Evolutionary conservation across 2,888 invertebrate species (phyloP).

Genomic region (Pseudolycoriella hygida): DNA sequence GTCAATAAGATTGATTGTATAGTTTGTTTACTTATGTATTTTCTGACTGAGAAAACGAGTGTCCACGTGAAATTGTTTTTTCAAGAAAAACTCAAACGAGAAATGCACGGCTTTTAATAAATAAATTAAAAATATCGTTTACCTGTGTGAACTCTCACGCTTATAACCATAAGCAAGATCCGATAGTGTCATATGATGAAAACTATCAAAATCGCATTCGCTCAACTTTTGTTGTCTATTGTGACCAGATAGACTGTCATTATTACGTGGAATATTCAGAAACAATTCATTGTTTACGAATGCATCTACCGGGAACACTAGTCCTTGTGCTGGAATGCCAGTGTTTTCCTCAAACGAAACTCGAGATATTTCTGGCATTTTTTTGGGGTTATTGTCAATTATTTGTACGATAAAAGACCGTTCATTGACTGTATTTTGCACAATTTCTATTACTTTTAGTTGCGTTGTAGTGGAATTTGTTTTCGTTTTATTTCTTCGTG

Average conservation of each 20-base stretch:
- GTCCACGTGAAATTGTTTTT: no score
- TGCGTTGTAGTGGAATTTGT: no score
- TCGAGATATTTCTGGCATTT: conserved; percentile 37
- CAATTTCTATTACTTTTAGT: no score
- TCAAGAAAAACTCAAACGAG: no score
- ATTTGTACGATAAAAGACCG: neutral
- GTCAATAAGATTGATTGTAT: no score
- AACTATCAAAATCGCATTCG: conserved; percentile 5
- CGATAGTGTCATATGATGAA: neutral
- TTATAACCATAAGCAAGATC: neutral
- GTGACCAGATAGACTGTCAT: neutral
- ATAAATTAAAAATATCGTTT: conserved; percentile 3
- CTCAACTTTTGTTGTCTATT: neutral
- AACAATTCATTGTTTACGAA: conserved; percentile 7
- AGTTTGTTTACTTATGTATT: no score
- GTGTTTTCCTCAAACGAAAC: conserved; percentile 37
- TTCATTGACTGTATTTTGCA: no score
- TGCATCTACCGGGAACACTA: conserved; percentile 40
- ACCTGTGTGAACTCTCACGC: conserved; percentile 5
- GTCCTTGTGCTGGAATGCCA: conserved; percentile 32
- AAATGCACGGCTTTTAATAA: no score
- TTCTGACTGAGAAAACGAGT: no score
- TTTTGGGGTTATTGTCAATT: conserved; percentile 4
- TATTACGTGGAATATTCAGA: neutral
- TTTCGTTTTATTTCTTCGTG: no score